Evolutionary conservation across 2,888 invertebrate species (phyloP), one percentile per base, ranked within the genome.

Genomic region (Luffia ferchaultella): DNA sequence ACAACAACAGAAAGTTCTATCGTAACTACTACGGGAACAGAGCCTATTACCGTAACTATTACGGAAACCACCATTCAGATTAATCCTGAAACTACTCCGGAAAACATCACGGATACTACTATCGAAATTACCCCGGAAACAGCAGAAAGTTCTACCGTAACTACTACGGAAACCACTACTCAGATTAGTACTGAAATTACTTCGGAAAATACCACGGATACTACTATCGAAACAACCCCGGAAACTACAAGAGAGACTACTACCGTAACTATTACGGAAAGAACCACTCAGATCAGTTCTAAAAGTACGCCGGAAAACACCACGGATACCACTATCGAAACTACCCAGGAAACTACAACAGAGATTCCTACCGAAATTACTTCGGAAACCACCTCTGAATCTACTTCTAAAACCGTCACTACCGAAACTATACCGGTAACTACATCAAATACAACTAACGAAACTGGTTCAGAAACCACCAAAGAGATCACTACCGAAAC

Each of bases 301-400:
- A n/a, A n/a, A n/a, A n/a, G n/a, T n/a, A n/a, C n/a, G n/a, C 20
- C 43, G 1, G 19, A 42, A 1, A 42, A 48, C 16, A 43, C 50
- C 18, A 40, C 46, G 40, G 18, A 43, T 2, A 41, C 47, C 15
- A 46, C 44, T 1, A 49, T 20, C 15, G 5, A 47, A 30, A 18
- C 52, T n/a, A n/a, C n/a, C n/a, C 47, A 52, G 15, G 50, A 53
- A 12, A 45, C 48, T 2, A 15, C 18, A 2, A 12, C 45, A 9
- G 50, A 52, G 1, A 48, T 51, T 19, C 51, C 52, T 0, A 50
- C 54, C 30, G 17, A 46, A 1, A 20, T 54, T 20, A 18, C 53
- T 0, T 2, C 16, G 5, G 9, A 51, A 2, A 45, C 53, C 3
- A 52, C 54, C 16, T 44, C 53, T 16, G 1, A 43, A 1, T 2